Percentiles rank a stretch among this genome's conserved stretches.
These are phyloP conservation scores for Brachyalestes nurse DNA, from an alignment of 2,797 vertebrate species.

Conservation along the genomic window DNA sequence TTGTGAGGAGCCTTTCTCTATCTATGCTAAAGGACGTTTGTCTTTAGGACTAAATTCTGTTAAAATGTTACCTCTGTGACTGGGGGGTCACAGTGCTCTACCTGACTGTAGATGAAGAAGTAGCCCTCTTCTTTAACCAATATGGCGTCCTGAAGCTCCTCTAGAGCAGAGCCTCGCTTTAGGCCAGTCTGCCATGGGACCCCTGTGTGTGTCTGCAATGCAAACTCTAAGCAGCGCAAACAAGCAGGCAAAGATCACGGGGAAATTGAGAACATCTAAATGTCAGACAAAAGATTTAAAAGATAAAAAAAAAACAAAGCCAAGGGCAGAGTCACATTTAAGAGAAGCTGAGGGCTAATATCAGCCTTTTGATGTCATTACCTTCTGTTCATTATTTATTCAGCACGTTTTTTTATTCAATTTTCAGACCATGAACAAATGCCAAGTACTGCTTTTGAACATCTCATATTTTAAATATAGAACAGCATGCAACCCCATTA, in stretches of 20 bases:
- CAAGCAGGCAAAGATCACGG: background rate
- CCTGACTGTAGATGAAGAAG: slow-evolving; percentile 97
- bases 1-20: background rate
- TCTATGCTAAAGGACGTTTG: slow-evolving; percentile 5
- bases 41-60: slow-evolving; percentile 9
- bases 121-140: slow-evolving; percentile 89
- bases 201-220: slow-evolving; percentile 78
- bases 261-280: slow-evolving; percentile 10
- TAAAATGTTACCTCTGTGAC: slow-evolving; percentile 32
- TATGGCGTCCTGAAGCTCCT: slow-evolving; percentile 85
- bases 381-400: background rate
- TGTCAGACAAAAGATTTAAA: background rate
- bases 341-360: background rate
- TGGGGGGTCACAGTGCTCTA: slow-evolving; percentile 56
- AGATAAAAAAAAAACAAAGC: background rate
- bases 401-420: background rate
- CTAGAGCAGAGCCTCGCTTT: slow-evolving; percentile 86
- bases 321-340: background rate
- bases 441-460: background rate
- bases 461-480: background rate
- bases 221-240: slow-evolving; percentile 65
- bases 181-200: slow-evolving; percentile 93
- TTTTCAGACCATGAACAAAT: background rate
- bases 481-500: slow-evolving; percentile 63
- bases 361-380: background rate